Evolutionary conservation across 2,113 vertebrate genomes (phyloP).

Genomic region (Plecotus auritus): DNA sequence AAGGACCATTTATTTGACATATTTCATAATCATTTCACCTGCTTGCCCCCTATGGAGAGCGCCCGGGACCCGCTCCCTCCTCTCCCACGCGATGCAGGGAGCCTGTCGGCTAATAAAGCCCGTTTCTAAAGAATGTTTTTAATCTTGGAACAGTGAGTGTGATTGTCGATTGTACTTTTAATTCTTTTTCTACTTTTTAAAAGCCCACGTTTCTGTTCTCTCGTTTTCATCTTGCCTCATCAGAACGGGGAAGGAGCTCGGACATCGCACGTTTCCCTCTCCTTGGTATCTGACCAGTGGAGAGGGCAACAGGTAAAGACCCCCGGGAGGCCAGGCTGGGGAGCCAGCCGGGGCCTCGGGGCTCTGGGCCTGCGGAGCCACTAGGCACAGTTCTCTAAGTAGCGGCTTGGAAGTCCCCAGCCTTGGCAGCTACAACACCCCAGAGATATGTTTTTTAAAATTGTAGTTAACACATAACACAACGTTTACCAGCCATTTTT

Average conservation of each 20-base stretch:
- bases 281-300: neutral
- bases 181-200: conserved; percentile 55
- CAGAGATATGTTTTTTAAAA: neutral
- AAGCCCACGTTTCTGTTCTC: conserved; percentile 5
- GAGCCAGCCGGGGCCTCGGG: neutral
- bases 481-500: neutral
- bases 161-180: conserved; percentile 60
- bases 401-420: neutral
- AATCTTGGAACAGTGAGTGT: conserved; percentile 49
- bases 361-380: neutral
- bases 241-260: neutral
- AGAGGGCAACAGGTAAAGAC: neutral
- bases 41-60: conserved; percentile 54
- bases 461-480: neutral
- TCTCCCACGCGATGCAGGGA: neutral
- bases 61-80: conserved; percentile 37
- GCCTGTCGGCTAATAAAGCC: conserved; percentile 52
- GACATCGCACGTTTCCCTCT: neutral
- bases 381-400: neutral
- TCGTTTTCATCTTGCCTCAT: neutral
- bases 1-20: conserved; percentile 71
- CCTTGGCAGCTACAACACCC: neutral
- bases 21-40: conserved; percentile 76
- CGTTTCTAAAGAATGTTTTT: conserved; percentile 58
- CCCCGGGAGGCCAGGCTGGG: no score